These are phyloP conservation scores for Lathamus discolor DNA, from an alignment of 2,113 vertebrate genomes.

Conservation along the genomic window DNA sequence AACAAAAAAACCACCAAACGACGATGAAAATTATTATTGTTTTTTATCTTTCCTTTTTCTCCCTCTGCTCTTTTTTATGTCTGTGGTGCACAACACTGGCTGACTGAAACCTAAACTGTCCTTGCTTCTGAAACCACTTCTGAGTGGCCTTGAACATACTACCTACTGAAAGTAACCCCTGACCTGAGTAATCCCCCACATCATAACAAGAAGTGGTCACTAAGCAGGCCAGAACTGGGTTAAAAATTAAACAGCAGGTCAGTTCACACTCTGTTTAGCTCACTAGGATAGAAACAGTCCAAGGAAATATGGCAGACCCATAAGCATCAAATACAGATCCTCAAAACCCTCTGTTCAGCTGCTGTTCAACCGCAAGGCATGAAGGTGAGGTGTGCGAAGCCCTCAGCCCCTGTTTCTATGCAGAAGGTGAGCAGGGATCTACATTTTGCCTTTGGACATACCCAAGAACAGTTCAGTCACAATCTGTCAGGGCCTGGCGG, in stretches of 20 bases:
- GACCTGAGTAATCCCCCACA: neutral
- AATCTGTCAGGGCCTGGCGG: neutral
- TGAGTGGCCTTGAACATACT: neutral
- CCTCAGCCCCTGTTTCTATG: neutral
- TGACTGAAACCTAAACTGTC: neutral
- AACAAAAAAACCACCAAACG: neutral
- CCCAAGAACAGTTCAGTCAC: neutral
- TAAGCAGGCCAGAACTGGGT: neutral
- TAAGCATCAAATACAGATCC: neutral
- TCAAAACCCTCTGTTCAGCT: neutral
- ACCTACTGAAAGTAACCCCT: neutral
- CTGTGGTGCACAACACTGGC: neutral
- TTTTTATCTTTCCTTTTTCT: neutral
- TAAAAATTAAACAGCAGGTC: conserved; percentile 5
- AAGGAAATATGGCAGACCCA: neutral
- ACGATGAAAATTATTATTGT: neutral
- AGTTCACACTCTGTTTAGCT: neutral
- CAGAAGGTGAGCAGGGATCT: neutral
- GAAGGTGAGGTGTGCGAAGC: neutral
- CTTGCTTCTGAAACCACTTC: neutral
- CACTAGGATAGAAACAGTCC: neutral
- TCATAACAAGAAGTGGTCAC: neutral
- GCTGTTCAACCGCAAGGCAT: neutral
- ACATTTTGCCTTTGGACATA: neutral
- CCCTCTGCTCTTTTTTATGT: neutral